A percentile compares a stretch with the other conserved stretches of the same genome.
These are phyloP conservation scores for Agelastica alni DNA, from an alignment of 2,888 invertebrate species.

Conservation along the genomic window DNA sequence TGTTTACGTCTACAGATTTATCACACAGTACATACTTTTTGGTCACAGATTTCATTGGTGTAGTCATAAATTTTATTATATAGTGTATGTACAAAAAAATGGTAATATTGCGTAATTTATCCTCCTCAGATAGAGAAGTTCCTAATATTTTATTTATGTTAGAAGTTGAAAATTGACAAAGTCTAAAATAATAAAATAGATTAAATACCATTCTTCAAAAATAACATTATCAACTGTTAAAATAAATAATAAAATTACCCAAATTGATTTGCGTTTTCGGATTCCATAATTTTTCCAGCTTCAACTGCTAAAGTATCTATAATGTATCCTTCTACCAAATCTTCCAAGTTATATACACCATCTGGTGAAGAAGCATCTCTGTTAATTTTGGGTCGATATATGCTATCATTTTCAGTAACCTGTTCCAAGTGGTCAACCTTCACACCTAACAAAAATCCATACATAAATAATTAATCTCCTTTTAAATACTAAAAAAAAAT, in stretches of 20 bases:
- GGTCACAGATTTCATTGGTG: conserved; percentile 41
- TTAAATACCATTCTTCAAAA: neutral
- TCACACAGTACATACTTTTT: conserved; percentile 46
- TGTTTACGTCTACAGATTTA: conserved; percentile 45
- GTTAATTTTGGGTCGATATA: conserved; percentile 61
- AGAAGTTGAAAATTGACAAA: conserved; percentile 35
- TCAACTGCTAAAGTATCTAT: conserved; percentile 49
- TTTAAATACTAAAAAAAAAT: too few relatives aligned
- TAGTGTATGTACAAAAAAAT: conserved; percentile 50
- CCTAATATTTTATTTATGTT: conserved; percentile 37
- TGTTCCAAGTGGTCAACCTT: conserved; percentile 18
- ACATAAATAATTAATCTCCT: too few relatives aligned
- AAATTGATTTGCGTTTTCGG: conserved; percentile 24
- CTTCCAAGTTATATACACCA: conserved; percentile 58
- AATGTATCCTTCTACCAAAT: conserved; percentile 56
- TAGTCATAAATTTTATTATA: conserved; percentile 45
- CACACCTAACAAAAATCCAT: conserved; percentile 32
- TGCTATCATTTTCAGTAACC: conserved; percentile 46
- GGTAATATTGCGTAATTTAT: conserved; percentile 41
- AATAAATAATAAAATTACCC: conserved; percentile 26
- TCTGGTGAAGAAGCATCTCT: conserved; percentile 56
- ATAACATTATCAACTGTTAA: neutral
- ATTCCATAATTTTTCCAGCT: conserved; percentile 33
- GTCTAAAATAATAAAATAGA: conserved; percentile 36
- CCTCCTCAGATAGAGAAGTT: conserved; percentile 25